Evolutionary conservation across 2,797 vertebrate species (phyloP), one percentile per base, ranked within the genome.

Genomic region (Allobates femoralis): DNA sequence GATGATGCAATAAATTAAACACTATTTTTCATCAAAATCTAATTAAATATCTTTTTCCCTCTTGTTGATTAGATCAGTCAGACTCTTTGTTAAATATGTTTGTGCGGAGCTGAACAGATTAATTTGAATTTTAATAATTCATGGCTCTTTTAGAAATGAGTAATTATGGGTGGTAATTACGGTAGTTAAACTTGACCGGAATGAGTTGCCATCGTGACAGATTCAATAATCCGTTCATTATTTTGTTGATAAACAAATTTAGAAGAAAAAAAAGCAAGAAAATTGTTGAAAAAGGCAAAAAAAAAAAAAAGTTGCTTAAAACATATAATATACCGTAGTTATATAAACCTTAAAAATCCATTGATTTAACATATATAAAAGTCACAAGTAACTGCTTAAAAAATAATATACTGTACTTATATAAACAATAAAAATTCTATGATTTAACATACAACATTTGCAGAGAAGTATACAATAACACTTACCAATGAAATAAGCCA

Each of bases 1-100:
- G 97, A 98, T 98, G 97, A 96, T 95, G 96, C 96, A 98, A 96
- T 94, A 97, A 97, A 98, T 98, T 97, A 97, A 98, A 97, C 96
- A 96, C 96, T 97, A 97, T 97, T 99, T 97, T 96, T 98, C 97
- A 98, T 98, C 96, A 98, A 96, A 95, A 95, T 96, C 97, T 97
- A 97, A 99, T 99, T 98, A 98, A 98, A 96, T 94, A 96, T 90
- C 94, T 92, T 91, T 94, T 92, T 30, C 89, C 91, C 90, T 77
- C 79, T 56, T 84, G 89, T 94, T 97, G 96, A 98, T 98, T 97
- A 96, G 94, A 97, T 93, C 93, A 92, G 92, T 92, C 88, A 93
- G 93, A 94, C 91, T 94, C 91, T 94, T 96, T 95, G 92, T 96
- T 95, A 95, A 94, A 92, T 94, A 94, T 97, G 96, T 98, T 98